Percentiles rank a stretch among this genome's conserved stretches.
Evolutionary conservation across 2,113 vertebrate species (phyloP).

Genomic region (Larimichthys polyactis): DNA sequence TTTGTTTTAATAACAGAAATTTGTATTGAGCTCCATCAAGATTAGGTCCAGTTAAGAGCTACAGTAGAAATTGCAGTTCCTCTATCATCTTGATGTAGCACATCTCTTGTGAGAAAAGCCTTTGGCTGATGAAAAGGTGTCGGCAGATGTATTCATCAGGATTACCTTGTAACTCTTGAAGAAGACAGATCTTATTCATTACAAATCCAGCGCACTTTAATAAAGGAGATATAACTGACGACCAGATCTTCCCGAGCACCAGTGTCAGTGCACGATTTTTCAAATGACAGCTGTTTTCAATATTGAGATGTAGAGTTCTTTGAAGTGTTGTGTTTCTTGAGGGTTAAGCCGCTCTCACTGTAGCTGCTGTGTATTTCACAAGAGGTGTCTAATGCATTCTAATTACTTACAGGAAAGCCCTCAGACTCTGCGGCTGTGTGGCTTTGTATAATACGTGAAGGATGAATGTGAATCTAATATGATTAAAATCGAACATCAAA

Average conservation of each 20-base stretch:
- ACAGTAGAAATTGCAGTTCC: not conserved
- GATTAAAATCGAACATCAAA: not conserved
- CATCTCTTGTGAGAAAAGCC: constrained; percentile 22
- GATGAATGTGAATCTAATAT: constrained; percentile 3
- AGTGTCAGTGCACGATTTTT: not conserved
- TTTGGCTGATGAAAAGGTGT: constrained; percentile 26
- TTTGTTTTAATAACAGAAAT: not conserved
- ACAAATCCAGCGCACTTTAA: constrained; percentile 11
- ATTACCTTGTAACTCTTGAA: constrained; percentile 24
- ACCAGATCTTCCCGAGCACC: constrained; percentile 21
- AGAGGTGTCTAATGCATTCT: constrained; percentile 9
- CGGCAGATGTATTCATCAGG: constrained; percentile 25
- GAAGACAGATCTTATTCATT: constrained; percentile 33
- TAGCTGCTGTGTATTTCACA: not conserved
- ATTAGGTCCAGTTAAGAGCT: not conserved
- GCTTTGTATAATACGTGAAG: not conserved
- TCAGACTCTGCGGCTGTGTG: not conserved
- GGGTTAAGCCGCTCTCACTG: constrained; percentile 22
- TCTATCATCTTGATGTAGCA: constrained; percentile 30
- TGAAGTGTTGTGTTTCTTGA: constrained; percentile 23
- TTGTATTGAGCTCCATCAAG: not conserved
- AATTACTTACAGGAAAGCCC: constrained; percentile 32
- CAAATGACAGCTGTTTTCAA: constrained; percentile 32
- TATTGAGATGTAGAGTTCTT: not conserved
- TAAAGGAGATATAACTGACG: constrained; percentile 23